Evolutionary conservation across 2,113 vertebrate species (phyloP), one percentile per base, ranked within the genome.

Genomic region (Smithornis capensis): DNA sequence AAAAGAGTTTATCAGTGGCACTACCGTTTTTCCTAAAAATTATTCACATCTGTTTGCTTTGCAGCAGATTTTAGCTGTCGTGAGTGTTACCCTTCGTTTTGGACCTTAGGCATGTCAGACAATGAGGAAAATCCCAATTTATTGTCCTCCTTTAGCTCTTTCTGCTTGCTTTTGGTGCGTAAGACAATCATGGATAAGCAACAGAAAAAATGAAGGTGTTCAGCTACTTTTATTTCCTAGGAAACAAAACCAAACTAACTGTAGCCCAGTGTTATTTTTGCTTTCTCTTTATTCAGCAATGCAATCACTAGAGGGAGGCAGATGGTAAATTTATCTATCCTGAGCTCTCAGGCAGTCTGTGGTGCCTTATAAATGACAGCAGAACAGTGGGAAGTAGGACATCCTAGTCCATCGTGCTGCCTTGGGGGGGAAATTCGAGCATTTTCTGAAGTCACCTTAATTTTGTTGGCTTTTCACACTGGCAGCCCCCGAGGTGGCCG

Each of bases 301-400:
- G 62, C 47, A 27, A 59, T 87, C 97, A 81, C 87, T 93, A 96
- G 95, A 83, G 92, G 75, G 95, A 85, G 73, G 81, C 21, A 92
- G 64, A 94, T 4, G 14, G 64, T 44, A 85, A 81, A 55, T 79
- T 68, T 64, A 38, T 68, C 78, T 33, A 1, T 37, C 62, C 62
- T 12, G 14, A 45, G 24, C 55, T 76, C 44, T 64, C 75, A 75
- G 68, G 5, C 55, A 6, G 6, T 33, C 50, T 49, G 12, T 15
- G 33, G 23, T 80, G 59, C 71, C 35, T 67, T 37, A 31, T 6
- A 86, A 86, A 70, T 15, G 75, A 42, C 65, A 69, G 59, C 44
- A 53, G 78, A 27, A 15, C 14, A 40, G 28, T 50, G 56, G 8
- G 40, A 28, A 65, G 42, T 1, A 55, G 50, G 25, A 90, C 23